These are phyloP conservation scores for Sycobia sp. DNA, from an alignment of 1,140 invertebrate species.

Conservation along the genomic window DNA sequence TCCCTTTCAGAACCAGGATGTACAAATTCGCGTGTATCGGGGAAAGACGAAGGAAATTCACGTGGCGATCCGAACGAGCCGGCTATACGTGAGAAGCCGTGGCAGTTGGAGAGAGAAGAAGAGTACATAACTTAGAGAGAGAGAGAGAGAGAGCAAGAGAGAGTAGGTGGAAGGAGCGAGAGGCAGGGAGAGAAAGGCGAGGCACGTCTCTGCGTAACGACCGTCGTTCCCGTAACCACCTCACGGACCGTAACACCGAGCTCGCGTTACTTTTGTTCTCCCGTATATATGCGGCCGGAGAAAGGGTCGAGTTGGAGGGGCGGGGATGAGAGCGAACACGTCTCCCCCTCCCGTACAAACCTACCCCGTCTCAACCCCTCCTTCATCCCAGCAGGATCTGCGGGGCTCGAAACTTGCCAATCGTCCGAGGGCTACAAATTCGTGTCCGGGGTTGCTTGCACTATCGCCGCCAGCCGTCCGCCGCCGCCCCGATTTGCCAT, in stretches of 20 bases:
- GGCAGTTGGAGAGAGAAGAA: not conserved
- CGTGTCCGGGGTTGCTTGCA: no score
- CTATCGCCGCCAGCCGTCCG: no score
- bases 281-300: no score
- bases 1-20: no score
- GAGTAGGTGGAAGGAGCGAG: no score
- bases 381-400: constrained; percentile 17
- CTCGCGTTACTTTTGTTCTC: constrained; percentile 41
- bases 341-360: constrained; percentile 12
- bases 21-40: not conserved
- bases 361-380: not conserved
- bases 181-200: constrained; percentile 36
- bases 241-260: constrained; percentile 39
- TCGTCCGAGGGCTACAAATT: constrained; percentile 38
- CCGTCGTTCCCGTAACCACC: constrained; percentile 40
- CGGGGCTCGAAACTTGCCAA: constrained; percentile 34
- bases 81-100: not conserved
- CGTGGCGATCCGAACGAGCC: constrained; percentile 28
- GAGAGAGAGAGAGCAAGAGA: no score
- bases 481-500: constrained; percentile 9
- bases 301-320: not conserved
- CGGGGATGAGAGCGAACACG: constrained; percentile 25
- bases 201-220: constrained; percentile 41
- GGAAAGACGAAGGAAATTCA: constrained; percentile 24
- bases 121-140: no score